Evolutionary conservation across 2,113 vertebrate genomes (phyloP), one percentile per base, ranked within the genome.

Genomic region (Grammomys dolichurus): DNA sequence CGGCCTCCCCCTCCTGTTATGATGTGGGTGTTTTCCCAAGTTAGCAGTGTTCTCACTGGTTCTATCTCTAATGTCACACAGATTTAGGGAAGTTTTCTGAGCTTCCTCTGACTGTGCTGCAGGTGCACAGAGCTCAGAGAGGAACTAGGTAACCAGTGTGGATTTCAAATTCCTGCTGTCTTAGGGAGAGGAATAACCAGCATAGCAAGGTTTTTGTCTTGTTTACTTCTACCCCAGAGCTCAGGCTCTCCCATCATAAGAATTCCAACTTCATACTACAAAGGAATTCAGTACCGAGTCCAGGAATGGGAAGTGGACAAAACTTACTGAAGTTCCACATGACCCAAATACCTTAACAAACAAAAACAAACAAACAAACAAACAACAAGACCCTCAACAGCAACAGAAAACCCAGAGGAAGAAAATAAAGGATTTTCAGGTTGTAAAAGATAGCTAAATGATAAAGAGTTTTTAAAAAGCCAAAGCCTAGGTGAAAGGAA

Each of bases 101-200:
- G 60, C 36, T 78, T 88, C 22, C 36, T n/a, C 5, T n/a, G 51
- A 43, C 8, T n/a, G 31, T 40, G 67, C 20, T 24, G 58, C 16
- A 46, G 28, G 56, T 67, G 75, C 91, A 67, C 63, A 90, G 92
- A 91, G 14, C 70, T 43, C 60, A 51, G 11, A 4, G 4, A 93
- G 73, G 67, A 92, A 78, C 19, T 9, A 20, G 40, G 20, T 4
- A 28, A 48, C 13, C 24, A 82, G 48, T 95, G 46, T 82, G 73
- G 31, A 51, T 84, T n/a, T 69, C 87, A 80, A 89, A 93, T 16
- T 72, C 63, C 51, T 86, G 58, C 16, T 31, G 51, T 58, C 65
- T 80, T 43, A 73, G 40, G 76, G 46, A 91, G 89, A 77, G 91
- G 58, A 81, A 80, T 14, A 96, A 88, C 90, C 80, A 72, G 95